Base-by-base conservation (phyloP, 2,888 invertebrate genomes). In the Trissolcus japonicus region DNA sequence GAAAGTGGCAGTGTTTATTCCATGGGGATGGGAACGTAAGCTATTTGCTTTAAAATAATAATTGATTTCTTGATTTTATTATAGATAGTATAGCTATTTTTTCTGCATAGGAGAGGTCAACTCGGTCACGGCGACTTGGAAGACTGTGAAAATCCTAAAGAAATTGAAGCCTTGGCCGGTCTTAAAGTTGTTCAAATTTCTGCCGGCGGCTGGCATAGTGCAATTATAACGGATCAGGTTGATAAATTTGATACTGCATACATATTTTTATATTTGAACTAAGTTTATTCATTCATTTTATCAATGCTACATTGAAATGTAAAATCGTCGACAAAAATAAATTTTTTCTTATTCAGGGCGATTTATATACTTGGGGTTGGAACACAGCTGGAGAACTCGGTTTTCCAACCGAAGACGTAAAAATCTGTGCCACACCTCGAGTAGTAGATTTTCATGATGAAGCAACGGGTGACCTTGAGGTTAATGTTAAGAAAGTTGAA, bases 351-450 rank as follows among this genome's bases (percentile, higher is more conserved):
- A 25, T 56, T 77, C 16, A 91, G 87, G 96, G 96, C 13, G 97
- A 97, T 87, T 85, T 97, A 0, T 98, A 97, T 86, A 91, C 92
- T 1, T 98, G 98, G 97, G 98, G 98, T 6, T 96, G 95, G 94
- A 98, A 98, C 89, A 93, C 94, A 77, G 92, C 92, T 83, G 97
- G 97, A 0, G 96, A 98, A 88, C 89, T 98, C 14, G 97, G 97
- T 6, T 88, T 94, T 35, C 87, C 89, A 40, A 84, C 86, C 6
- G 86, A 90, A 74, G 90, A 90, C 72, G 85, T 85, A 41, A 85
- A 88, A 76, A 84, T 91, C 35, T 86, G 91, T 82, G 89, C 92
- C 2, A 83, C 89, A 25, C 90, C 91, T 19, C 90, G 90, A 80
- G 85, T 92, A 3, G 90, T 91, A 46, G 91, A 93, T 83, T 88